Conservation (phyloP, 1,140 invertebrate genomes). For the Sinella curviseta region DNA sequence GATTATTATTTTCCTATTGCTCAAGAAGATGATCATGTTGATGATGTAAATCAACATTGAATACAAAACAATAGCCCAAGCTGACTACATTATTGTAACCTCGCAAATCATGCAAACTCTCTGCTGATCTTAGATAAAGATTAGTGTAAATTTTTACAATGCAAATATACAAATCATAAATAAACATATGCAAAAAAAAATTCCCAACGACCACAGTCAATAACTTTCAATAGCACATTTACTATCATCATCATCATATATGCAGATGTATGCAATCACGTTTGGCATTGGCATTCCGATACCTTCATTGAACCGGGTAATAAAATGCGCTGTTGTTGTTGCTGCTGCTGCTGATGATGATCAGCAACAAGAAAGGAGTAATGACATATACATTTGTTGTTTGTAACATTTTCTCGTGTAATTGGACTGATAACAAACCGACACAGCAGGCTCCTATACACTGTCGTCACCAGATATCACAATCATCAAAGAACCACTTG, state of each 20-base stretch:
- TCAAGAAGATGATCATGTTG: too few relatives aligned
- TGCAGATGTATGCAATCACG: too few relatives aligned
- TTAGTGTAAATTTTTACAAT: too few relatives aligned
- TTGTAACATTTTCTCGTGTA: neutral
- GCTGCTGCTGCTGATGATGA: neutral
- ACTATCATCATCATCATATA: too few relatives aligned
- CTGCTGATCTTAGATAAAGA: too few relatives aligned
- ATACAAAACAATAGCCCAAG: neutral
- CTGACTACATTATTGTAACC: too few relatives aligned
- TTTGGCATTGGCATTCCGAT: neutral
- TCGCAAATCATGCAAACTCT: too few relatives aligned
- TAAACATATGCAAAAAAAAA: neutral
- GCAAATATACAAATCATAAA: too few relatives aligned
- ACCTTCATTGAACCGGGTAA: neutral
- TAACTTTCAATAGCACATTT: neutral
- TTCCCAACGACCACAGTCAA: neutral
- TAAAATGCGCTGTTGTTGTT: neutral
- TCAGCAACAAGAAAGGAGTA: neutral
- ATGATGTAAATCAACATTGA: neutral
- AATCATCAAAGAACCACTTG: too few relatives aligned
- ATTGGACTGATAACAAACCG: slow-evolving; percentile 12
- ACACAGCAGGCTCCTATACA: neutral
- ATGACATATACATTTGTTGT: neutral
- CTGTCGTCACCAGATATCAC: neutral
- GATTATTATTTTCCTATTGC: slow-evolving; percentile 4